Percentiles rank a stretch among this genome's conserved stretches.
Evolutionary conservation across 2,113 vertebrate genomes (phyloP).

Genomic region (Gymnarchus niloticus): DNA sequence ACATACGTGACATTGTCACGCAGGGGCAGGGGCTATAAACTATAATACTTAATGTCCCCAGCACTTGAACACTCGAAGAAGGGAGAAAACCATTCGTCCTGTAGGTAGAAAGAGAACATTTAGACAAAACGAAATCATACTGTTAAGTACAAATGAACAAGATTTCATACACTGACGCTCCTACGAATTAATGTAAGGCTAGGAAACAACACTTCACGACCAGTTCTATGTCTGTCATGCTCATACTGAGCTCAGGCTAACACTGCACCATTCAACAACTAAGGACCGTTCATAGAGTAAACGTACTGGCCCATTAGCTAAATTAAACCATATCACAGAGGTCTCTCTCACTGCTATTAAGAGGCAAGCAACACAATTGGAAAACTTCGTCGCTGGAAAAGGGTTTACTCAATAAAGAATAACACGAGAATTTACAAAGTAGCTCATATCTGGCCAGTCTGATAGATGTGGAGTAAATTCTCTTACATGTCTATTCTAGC

Average conservation of each 20-base stretch:
- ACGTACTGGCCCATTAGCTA: not conserved
- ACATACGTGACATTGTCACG: not conserved
- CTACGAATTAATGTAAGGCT: not conserved
- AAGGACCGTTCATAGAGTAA: not conserved
- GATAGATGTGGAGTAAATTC: not conserved
- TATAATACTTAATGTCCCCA: not conserved
- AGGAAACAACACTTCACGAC: not conserved
- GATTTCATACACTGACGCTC: not conserved
- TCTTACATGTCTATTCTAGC: not conserved
- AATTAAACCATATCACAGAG: not conserved
- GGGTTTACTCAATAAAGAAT: not conserved
- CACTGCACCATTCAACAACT: not conserved
- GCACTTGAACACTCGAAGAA: too few species aligned
- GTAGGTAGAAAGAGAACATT: not conserved
- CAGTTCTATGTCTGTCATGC: not conserved
- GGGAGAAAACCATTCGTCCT: constrained; percentile 5
- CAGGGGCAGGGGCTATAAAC: not conserved
- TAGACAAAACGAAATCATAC: not conserved
- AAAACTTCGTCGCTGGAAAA: not conserved
- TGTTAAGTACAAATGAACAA: not conserved
- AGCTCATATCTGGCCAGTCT: not conserved
- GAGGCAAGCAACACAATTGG: not conserved
- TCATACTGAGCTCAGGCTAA: not conserved
- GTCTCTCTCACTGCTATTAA: not conserved
- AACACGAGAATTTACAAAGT: not conserved